phyloP scores from a whole-genome alignment of 2,113 vertebrate species.

The Tringa solitaria region DNA sequence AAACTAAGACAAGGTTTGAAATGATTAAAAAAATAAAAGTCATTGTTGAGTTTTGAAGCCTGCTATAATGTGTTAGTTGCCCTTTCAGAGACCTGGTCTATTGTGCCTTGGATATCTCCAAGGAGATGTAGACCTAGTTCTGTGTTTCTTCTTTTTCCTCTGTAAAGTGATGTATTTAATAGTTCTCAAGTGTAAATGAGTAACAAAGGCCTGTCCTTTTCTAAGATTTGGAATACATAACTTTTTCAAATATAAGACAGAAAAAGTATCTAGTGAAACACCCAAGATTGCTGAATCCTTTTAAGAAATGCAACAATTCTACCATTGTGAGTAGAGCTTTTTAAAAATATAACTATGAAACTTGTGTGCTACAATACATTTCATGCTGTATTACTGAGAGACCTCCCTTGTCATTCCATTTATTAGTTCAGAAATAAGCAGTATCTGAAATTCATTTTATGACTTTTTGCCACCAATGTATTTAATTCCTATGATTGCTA shows the following conservation, averaged over 20 bases:
- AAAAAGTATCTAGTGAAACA: background rate
- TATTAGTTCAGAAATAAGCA: background rate
- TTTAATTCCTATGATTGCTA: conserved; percentile 10
- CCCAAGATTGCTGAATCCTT: background rate
- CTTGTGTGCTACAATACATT: background rate
- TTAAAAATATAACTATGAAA: background rate
- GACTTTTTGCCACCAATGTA: background rate
- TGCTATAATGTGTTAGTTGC: background rate
- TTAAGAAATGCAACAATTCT: background rate
- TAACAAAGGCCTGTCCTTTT: background rate
- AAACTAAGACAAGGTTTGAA: background rate
- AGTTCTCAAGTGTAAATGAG: background rate
- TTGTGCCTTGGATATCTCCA: conserved; percentile 16
- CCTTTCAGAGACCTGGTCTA: conserved; percentile 2
- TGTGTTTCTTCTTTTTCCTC: background rate
- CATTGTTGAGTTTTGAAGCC: background rate
- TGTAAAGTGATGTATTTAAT: background rate
- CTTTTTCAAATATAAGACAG: background rate
- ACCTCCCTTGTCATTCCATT: background rate
- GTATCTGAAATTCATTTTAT: background rate
- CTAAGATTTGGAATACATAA: background rate
- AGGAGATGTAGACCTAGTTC: background rate
- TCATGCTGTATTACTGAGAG: background rate
- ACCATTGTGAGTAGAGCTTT: background rate
- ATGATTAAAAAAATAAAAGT: background rate